Conservation (phyloP, 2,888 invertebrate genomes). For the Diloba caeruleocephala region DNA sequence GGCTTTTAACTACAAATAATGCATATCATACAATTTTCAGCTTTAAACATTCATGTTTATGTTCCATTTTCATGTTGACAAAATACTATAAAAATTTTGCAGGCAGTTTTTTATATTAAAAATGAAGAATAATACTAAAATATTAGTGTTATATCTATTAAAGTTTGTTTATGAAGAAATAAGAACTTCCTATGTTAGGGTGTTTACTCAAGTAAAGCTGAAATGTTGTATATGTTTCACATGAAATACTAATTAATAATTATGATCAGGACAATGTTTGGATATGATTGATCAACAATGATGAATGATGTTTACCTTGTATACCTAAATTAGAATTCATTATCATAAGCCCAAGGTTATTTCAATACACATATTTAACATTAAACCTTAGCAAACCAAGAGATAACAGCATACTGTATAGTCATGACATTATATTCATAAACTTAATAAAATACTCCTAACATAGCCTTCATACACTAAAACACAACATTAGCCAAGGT, state of each 20-base stretch:
- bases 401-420: conserved; percentile 1
- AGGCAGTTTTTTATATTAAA: no score
- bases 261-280: background rate
- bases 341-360: conserved; percentile 45
- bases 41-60: conserved; percentile 7
- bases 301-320: conserved; percentile 31
- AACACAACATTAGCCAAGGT: conserved; percentile 33
- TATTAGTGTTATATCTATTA: no score
- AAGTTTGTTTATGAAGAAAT: no score
- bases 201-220: no score
- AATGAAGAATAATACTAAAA: no score
- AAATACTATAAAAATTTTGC: no score
- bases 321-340: conserved; percentile 38
- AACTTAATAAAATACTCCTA: conserved; percentile 1
- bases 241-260: no score
- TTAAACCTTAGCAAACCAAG: conserved; percentile 3
- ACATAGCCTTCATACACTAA: conserved; percentile 25
- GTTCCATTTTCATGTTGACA: conserved; percentile 15
- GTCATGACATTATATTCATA: background rate
- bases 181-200: no score
- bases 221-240: no score
- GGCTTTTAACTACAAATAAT: background rate
- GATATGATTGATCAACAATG: conserved; percentile 5
- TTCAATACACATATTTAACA: conserved; percentile 3
- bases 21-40: conserved; percentile 5